Conservation (phyloP, 2,113 vertebrate genomes). For the Cynocephalus volans region DNA sequence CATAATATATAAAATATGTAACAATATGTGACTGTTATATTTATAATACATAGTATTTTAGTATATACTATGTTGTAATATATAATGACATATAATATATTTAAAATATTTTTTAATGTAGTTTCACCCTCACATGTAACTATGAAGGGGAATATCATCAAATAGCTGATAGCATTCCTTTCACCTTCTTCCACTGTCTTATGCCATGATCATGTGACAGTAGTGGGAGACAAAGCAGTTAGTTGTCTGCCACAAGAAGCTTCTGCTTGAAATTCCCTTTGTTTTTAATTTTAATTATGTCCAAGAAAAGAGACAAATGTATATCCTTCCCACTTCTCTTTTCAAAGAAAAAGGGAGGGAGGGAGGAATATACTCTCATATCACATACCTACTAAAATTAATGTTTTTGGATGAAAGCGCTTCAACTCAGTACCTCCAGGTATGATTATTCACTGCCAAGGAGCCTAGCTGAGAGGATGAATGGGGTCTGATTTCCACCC, state of each 20-base stretch:
- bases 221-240: not conserved
- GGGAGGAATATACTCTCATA: not conserved
- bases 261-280: slow-evolving; percentile 51
- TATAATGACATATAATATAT: not conserved
- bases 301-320: slow-evolving; percentile 11
- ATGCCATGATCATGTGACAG: not conserved
- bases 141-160: not conserved
- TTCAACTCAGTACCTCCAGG: not conserved
- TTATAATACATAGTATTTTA: not conserved
- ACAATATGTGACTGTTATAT: not conserved
- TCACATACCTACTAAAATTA: not conserved
- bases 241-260: not conserved
- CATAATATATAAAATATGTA: not conserved
- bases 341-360: not conserved
- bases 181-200: not conserved
- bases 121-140: not conserved
- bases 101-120: slow-evolving; percentile 33
- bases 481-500: not conserved
- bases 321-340: not conserved
- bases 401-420: not conserved
- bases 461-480: not conserved
- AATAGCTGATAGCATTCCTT: not conserved
- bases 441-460: not conserved
- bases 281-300: slow-evolving; percentile 44
- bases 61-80: not conserved